phyloP scores from a whole-genome alignment of 2,888 invertebrate species.

The Nomada goodeniana region DNA sequence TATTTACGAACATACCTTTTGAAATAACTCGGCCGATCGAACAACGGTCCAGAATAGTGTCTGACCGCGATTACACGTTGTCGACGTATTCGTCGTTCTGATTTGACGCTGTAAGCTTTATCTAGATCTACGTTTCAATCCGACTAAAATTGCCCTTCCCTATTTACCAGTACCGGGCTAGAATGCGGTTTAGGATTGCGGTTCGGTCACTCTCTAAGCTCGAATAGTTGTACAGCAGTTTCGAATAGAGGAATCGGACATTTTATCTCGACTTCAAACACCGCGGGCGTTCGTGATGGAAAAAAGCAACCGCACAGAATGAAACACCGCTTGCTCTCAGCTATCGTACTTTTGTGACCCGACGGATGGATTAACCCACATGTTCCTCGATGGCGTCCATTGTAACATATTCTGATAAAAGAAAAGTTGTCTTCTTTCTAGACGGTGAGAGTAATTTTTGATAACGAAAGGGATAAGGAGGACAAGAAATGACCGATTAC shows the following conservation, averaged over 20 bases:
- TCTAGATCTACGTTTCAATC: conserved; percentile 1
- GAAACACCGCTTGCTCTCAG: conserved; percentile 15
- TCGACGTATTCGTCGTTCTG: not conserved
- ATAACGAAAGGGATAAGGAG: too few species aligned
- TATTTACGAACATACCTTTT: too few species aligned
- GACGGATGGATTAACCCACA: not conserved
- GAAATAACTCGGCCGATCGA: too few species aligned
- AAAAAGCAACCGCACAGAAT: conserved; percentile 6
- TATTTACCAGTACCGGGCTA: conserved; percentile 10
- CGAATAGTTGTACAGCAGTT: conserved; percentile 19
- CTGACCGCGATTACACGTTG: not conserved
- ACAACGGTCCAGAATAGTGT: not conserved
- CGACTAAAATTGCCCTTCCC: conserved; percentile 16
- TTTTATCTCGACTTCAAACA: conserved; percentile 19
- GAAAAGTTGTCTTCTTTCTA: not conserved
- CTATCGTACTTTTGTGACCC: not conserved
- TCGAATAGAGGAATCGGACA: not conserved
- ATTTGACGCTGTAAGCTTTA: not conserved
- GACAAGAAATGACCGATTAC: too few species aligned
- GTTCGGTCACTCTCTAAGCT: not conserved
- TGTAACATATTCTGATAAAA: not conserved
- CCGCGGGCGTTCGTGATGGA: conserved; percentile 2
- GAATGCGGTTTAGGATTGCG: conserved; percentile 25
- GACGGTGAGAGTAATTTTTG: not conserved
- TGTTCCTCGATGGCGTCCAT: not conserved